phyloP scores from a whole-genome alignment of 2,113 vertebrate species.

The Rhea pennata region DNA sequence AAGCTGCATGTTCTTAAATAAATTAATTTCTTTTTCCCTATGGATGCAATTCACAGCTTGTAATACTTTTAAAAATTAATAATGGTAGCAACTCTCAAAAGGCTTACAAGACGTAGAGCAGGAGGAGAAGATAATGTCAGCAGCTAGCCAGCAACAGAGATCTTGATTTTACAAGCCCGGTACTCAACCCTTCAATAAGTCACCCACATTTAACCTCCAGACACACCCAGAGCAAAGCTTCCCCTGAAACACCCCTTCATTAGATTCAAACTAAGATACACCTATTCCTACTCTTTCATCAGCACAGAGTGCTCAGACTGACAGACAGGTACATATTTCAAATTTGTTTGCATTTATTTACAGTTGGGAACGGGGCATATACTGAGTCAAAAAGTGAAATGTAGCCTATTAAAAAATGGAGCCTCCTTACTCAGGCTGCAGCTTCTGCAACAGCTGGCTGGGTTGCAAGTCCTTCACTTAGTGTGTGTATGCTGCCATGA shows the following conservation, averaged over 20 bases:
- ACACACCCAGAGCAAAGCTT: not conserved
- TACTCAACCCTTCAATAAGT: not conserved
- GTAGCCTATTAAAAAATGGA: not conserved
- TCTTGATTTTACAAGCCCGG: accelerated
- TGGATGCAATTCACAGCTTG: not conserved
- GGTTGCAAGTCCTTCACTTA: not conserved
- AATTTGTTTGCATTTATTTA: not conserved
- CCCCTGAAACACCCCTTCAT: not conserved
- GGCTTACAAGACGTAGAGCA: not conserved
- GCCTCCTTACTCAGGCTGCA: not conserved
- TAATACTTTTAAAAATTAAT: not conserved
- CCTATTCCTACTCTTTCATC: not conserved
- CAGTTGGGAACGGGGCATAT: not conserved
- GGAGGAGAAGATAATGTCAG: not conserved
- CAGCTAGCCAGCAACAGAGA: not conserved
- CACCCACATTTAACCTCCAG: not conserved
- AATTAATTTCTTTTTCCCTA: not conserved
- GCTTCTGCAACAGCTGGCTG: not conserved
- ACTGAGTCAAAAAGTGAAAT: not conserved
- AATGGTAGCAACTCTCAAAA: not conserved
- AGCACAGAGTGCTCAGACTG: not conserved
- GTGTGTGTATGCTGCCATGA: no score
- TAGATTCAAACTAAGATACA: not conserved
- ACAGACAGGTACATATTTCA: not conserved
- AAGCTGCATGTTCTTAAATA: not conserved